A percentile compares a stretch with the other conserved stretches of the same genome.
These are phyloP conservation scores for Oncorhynchus clarkii DNA, from an alignment of 2,113 vertebrate genomes.

Conservation along the genomic window DNA sequence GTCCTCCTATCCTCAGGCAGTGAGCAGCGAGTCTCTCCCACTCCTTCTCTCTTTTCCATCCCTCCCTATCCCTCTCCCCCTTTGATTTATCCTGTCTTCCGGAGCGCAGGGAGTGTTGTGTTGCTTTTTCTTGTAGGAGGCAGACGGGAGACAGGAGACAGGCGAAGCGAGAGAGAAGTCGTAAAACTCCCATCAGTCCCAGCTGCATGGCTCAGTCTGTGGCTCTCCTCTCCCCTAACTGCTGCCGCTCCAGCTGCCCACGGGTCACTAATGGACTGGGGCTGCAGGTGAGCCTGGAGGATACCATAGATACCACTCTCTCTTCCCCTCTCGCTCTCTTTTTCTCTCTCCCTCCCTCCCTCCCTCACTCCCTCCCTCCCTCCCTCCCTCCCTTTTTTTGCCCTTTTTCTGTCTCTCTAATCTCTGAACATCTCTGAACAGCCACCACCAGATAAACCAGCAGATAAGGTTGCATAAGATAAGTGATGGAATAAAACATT, in stretches of 20 bases:
- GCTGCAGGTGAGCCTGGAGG: conserved; percentile 35
- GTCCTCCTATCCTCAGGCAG: conserved; percentile 3
- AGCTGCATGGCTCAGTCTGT: background rate
- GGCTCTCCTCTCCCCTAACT: conserved; percentile 2
- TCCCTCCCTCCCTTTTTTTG: background rate
- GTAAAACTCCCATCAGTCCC: conserved; percentile 27
- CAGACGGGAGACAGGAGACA: background rate
- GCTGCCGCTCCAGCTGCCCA: conserved; percentile 31
- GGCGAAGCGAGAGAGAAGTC: conserved; percentile 17
- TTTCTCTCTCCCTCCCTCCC: background rate
- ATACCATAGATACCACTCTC: conserved; percentile 10
- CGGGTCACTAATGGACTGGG: conserved; percentile 11
- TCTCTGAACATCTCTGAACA: background rate
- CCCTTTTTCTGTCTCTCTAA: background rate
- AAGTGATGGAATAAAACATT: conserved; percentile 4
- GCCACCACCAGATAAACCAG: background rate
- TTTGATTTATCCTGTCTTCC: conserved; percentile 7
- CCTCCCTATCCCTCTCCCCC: background rate
- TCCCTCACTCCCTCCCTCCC: background rate
- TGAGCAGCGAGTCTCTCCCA: background rate
- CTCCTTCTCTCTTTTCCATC: background rate
- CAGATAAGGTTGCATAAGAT: background rate
- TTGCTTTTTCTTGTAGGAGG: conserved; percentile 45
- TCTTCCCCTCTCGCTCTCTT: conserved; percentile 5
- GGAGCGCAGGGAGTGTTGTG: conserved; percentile 8